Evolutionary conservation across 35 echinoderm and acorn worm genomes (phyloP).

Genomic region (Acanthaster planci): DNA sequence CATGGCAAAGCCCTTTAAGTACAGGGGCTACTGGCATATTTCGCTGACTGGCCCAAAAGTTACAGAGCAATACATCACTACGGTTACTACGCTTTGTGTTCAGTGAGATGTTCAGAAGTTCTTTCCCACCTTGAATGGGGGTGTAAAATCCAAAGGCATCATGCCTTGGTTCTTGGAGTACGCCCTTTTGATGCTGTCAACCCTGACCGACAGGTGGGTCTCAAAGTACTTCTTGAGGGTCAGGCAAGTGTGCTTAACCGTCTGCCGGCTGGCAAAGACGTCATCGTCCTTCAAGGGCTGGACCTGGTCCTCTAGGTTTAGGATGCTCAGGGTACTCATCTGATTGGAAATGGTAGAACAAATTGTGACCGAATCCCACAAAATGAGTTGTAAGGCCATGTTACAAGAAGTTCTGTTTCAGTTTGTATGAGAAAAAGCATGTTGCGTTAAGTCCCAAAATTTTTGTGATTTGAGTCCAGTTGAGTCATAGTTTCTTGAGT

Average conservation of each 20-base stretch:
- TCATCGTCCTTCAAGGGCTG: slow-evolving; percentile 74
- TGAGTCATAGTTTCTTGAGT: no score
- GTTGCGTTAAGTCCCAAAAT: no score
- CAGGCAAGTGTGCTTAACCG: slow-evolving; percentile 89
- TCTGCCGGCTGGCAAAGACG: slow-evolving; percentile 78
- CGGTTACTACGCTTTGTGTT: no score
- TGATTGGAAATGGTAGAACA: slow-evolving; percentile 21
- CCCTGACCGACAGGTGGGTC: slow-evolving; percentile 74
- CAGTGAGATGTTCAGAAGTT: no score
- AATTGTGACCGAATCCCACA: not conserved
- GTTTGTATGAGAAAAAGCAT: no score
- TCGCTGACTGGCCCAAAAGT: no score
- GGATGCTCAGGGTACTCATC: slow-evolving; percentile 86
- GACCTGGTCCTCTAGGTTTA: slow-evolving; percentile 73
- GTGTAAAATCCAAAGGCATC: slow-evolving; percentile 68
- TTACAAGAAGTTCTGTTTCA: no score
- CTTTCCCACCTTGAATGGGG: slow-evolving; percentile 80
- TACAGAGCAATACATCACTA: no score
- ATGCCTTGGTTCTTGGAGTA: slow-evolving; percentile 78
- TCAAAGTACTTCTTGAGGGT: slow-evolving; percentile 96
- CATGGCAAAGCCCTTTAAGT: no score
- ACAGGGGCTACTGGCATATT: no score
- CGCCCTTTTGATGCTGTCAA: slow-evolving; percentile 84
- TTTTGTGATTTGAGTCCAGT: no score
- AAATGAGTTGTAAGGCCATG: not conserved